Conservation (phyloP, 2,113 vertebrate species). For the Cairina moschata region DNA sequence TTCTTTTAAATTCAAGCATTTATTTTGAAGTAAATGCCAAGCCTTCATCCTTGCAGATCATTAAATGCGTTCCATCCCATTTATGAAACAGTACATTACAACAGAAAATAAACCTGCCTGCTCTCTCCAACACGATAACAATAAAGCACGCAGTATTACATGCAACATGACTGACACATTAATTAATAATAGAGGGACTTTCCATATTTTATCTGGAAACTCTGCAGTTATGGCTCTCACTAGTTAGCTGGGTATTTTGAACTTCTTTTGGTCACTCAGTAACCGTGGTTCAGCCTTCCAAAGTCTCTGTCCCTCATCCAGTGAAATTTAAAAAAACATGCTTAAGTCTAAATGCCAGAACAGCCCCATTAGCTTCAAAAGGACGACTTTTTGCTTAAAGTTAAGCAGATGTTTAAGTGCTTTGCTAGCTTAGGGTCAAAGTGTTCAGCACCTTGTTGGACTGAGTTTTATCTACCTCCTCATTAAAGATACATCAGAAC, state of each 20-base stretch:
- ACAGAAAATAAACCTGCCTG: neutral
- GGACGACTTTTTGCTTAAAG: conserved; percentile 12
- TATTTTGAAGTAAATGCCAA: neutral
- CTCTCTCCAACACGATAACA: neutral
- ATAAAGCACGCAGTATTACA: neutral
- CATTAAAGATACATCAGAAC: conserved; percentile 63
- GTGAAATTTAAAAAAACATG: neutral
- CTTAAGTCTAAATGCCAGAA: conserved; percentile 37
- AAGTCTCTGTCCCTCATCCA: neutral
- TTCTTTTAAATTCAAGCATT: neutral
- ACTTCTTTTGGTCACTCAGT: neutral
- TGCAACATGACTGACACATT: neutral
- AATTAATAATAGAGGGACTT: conserved; percentile 5
- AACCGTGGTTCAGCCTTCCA: neutral
- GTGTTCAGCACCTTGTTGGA: conserved; percentile 52
- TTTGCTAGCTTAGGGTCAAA: conserved; percentile 50
- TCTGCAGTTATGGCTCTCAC: neutral
- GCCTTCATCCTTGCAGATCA: neutral
- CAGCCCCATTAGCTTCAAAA: conserved; percentile 35
- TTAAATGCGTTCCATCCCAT: neutral
- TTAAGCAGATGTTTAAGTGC: conserved; percentile 59
- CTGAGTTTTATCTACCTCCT: conserved; percentile 49
- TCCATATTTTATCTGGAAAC: neutral
- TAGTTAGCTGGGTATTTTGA: neutral
- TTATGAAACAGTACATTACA: neutral